Percentiles rank a stretch among this genome's conserved stretches.
These are phyloP conservation scores for Onthophagus taurus DNA, from an alignment of 1,140 invertebrate genomes.

Conservation along the genomic window DNA sequence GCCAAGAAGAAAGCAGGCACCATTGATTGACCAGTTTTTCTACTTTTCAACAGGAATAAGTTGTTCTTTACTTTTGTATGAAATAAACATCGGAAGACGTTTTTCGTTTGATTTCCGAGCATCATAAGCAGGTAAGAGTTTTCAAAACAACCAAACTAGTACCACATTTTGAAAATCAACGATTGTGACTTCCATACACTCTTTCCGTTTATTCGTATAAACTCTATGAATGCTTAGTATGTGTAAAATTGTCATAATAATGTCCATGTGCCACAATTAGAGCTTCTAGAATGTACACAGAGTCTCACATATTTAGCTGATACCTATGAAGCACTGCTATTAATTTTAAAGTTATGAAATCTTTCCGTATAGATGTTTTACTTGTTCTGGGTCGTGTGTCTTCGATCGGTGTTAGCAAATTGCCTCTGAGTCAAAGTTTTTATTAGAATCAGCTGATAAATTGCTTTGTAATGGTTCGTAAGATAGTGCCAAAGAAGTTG, in stretches of 20 bases:
- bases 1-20: not conserved
- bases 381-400: not conserved
- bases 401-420: not conserved
- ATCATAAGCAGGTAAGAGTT: not conserved
- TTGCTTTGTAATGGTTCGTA: not conserved
- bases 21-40: not conserved
- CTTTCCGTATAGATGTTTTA: not conserved
- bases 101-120: constrained; percentile 4
- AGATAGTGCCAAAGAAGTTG: constrained; percentile 1
- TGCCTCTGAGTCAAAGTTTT: not conserved
- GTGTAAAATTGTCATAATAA: not conserved
- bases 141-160: constrained; percentile 6
- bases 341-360: constrained; percentile 1
- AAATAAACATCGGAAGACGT: constrained; percentile 4
- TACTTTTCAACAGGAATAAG: constrained; percentile 2
- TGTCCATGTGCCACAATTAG: not conserved
- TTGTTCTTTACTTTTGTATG: constrained; percentile 1
- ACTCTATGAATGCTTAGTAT: constrained; percentile 5
- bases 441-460: not conserved
- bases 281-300: not conserved
- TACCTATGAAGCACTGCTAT: not conserved
- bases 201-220: constrained; percentile 1
- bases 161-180: constrained; percentile 11
- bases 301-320: constrained; percentile 1
- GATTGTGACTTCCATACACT: constrained; percentile 6